phyloP scores from a whole-genome alignment of 2,797 vertebrate species.

The Graptemys geographica region DNA sequence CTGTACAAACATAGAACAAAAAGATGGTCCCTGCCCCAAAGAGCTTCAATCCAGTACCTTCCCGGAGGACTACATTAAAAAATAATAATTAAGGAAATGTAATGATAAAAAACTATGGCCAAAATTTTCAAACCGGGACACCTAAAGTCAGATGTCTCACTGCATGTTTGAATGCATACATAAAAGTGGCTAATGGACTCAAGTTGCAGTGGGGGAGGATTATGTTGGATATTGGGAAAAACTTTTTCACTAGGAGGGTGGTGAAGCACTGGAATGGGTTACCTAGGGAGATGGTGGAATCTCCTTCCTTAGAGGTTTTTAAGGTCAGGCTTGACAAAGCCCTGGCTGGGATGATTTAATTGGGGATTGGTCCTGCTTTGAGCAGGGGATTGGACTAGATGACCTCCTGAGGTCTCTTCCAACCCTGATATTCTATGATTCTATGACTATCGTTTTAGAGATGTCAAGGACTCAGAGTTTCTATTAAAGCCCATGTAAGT shows the following conservation, averaged over 20 bases:
- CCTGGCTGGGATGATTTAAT: too few relatives aligned
- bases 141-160: slow-evolving; percentile 25
- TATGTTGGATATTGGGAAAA: too few relatives aligned
- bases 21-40: background rate
- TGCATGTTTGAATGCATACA: slow-evolving; percentile 1
- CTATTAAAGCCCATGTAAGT: background rate
- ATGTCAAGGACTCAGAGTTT: background rate
- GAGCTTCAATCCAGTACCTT: background rate
- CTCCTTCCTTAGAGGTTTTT: too few relatives aligned
- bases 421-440: too few relatives aligned
- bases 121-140: background rate
- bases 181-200: background rate
- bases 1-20: slow-evolving; percentile 13
- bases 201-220: too few relatives aligned
- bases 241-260: too few relatives aligned
- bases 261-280: too few relatives aligned
- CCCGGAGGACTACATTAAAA: background rate
- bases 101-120: background rate
- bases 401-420: too few relatives aligned
- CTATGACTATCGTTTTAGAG: background rate
- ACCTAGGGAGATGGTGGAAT: too few relatives aligned
- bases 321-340: too few relatives aligned
- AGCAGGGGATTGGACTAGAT: too few relatives aligned
- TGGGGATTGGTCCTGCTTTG: too few relatives aligned
- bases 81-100: background rate